Evolutionary conservation across 2,113 vertebrate species (phyloP).

Genomic region (Corvus moneduloides): DNA sequence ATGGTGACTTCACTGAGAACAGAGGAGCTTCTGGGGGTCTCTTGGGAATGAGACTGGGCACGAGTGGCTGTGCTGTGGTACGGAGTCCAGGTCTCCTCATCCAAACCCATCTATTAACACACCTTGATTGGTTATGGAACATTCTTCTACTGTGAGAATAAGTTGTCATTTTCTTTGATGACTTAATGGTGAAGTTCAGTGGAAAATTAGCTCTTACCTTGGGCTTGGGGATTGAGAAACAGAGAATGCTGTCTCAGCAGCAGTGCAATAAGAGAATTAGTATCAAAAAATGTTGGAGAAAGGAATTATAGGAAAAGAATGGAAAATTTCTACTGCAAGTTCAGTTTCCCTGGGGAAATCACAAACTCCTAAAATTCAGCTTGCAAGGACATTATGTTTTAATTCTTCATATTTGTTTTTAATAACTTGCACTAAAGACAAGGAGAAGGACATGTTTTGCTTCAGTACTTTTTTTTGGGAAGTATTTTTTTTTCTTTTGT

Average conservation of each 20-base stretch:
- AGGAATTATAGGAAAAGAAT: not conserved
- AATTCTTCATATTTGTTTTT: not conserved
- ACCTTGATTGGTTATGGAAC: not conserved
- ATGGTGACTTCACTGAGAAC: rapidly evolving
- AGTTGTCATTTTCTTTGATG: not conserved
- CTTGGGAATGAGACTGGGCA: not conserved
- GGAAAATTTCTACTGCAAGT: not conserved
- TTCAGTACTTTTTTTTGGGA: not conserved
- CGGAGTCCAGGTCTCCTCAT: not conserved
- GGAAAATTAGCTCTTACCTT: not conserved
- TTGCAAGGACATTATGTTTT: not conserved
- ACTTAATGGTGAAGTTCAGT: not conserved
- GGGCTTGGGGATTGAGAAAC: not conserved
- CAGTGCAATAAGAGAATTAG: not conserved
- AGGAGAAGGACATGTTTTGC: not conserved
- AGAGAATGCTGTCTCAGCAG: not conserved
- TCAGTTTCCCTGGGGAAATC: not conserved
- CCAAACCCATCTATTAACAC: not conserved
- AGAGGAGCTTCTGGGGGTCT: not conserved
- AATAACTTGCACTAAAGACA: not conserved
- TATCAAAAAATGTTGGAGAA: not conserved
- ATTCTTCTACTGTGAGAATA: not conserved
- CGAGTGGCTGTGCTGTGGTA: too few relatives aligned
- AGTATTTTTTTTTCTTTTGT: not conserved
- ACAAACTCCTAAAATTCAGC: not conserved